Evolutionary conservation across 2,888 invertebrate species (phyloP).

Genomic region (Siphonodentalium dalli): DNA sequence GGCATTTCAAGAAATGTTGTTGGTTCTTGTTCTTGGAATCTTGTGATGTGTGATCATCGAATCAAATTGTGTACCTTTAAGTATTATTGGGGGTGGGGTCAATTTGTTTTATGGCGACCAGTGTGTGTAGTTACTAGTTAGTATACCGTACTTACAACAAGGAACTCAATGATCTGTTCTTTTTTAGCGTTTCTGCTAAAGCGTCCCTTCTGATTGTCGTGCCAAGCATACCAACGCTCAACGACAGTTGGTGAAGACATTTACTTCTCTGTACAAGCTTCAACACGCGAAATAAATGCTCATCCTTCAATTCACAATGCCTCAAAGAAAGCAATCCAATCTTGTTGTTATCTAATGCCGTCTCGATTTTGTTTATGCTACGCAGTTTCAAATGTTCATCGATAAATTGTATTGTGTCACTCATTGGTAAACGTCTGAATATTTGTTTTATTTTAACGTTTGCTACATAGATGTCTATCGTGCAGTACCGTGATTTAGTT

Average conservation of each 20-base stretch:
- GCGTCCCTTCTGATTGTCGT: constrained; percentile 38
- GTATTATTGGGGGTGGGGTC: no score
- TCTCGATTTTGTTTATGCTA: constrained; percentile 41
- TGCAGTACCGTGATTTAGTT: no score
- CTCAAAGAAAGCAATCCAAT: constrained; percentile 45
- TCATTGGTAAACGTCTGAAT: no score
- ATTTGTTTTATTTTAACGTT: no score
- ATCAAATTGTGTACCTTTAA: no score
- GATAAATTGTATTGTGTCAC: constrained; percentile 20
- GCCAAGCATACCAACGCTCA: constrained; percentile 46
- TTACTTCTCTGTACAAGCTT: constrained; percentile 36
- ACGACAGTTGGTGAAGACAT: constrained; percentile 48
- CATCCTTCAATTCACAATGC: constrained; percentile 42
- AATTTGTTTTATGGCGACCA: no score
- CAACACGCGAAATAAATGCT: constrained; percentile 43
- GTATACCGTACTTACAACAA: constrained; percentile 47
- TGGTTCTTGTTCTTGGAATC: no score
- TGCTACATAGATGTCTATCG: no score
- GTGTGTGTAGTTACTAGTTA: no score
- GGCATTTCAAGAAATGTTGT: no score
- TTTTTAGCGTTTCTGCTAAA: constrained; percentile 41
- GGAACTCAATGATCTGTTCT: constrained; percentile 45
- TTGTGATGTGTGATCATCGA: no score
- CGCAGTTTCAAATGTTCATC: constrained; percentile 27
- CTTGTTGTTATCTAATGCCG: constrained; percentile 36